Percentiles rank a stretch among this genome's conserved stretches.
Conservation (phyloP, 2,888 invertebrate species). For the Ctenicera cuprea region DNA sequence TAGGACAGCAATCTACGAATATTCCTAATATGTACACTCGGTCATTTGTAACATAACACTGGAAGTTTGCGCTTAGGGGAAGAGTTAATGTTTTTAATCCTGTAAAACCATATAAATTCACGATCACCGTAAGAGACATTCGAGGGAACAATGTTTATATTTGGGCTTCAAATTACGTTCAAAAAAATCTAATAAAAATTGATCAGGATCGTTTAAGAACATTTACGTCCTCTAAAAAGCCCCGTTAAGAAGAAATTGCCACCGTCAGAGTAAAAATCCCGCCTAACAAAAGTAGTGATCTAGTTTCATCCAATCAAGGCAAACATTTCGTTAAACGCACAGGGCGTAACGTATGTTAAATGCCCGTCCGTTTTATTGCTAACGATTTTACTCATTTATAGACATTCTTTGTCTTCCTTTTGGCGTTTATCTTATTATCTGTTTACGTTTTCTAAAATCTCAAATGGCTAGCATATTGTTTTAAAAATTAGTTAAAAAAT, state of each 20-base stretch:
- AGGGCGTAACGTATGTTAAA: conserved; percentile 56
- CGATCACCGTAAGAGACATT: conserved; percentile 33
- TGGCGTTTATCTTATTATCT: too few relatives aligned
- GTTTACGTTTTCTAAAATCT: not conserved
- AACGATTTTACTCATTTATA: conserved; percentile 54
- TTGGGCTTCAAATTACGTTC: conserved; percentile 40
- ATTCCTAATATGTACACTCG: conserved; percentile 55
- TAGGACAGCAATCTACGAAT: conserved; percentile 53
- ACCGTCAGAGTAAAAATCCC: conserved; percentile 40
- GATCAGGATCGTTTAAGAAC: conserved; percentile 44
- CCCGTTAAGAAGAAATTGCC: conserved; percentile 47
- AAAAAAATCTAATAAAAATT: conserved; percentile 50
- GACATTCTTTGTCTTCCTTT: conserved; percentile 36
- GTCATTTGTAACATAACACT: conserved; percentile 33
- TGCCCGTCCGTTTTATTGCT: conserved; percentile 51
- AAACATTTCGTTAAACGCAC: conserved; percentile 53
- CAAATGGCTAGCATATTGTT: not conserved
- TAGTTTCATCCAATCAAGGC: conserved; percentile 53
- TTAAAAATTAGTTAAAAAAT: too few relatives aligned
- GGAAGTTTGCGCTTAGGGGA: conserved; percentile 42
- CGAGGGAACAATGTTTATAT: conserved; percentile 40
- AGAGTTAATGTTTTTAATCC: conserved; percentile 59
- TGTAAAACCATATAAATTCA: conserved; percentile 50
- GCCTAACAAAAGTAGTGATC: conserved; percentile 44
- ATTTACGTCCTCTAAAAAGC: conserved; percentile 45